These are phyloP conservation scores for Hiodon alosoides DNA, from an alignment of 2,113 vertebrate species.

Conservation along the genomic window DNA sequence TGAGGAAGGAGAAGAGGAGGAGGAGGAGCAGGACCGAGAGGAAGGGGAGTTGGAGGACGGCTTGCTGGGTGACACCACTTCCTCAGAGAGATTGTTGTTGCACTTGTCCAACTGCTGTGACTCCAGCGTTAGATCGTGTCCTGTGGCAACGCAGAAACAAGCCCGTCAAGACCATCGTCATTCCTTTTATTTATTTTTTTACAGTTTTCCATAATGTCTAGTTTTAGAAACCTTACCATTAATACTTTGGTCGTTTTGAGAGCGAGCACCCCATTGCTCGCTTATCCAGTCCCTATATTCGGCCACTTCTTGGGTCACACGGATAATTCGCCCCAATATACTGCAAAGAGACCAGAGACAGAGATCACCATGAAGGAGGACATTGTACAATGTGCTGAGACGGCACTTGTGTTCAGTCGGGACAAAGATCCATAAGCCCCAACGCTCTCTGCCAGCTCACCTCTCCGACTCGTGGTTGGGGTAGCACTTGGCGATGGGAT, in stretches of 20 bases:
- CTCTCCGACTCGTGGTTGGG: slow-evolving; percentile 93
- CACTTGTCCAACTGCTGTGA: slow-evolving; percentile 87
- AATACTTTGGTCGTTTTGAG: slow-evolving; percentile 69
- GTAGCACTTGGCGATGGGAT: slow-evolving; percentile 88
- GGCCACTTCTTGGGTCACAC: slow-evolving; percentile 90
- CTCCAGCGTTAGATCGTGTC: slow-evolving; percentile 84
- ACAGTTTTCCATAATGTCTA: background rate
- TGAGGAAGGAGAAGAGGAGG: slow-evolving; percentile 79
- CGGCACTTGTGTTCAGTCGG: background rate
- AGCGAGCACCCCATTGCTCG: slow-evolving; percentile 77
- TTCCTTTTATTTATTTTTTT: background rate
- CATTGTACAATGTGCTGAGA: background rate
- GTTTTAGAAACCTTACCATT: slow-evolving; percentile 66
- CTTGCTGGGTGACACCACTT: slow-evolving; percentile 76
- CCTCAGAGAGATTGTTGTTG: slow-evolving; percentile 89
- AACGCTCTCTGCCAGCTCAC: slow-evolving; percentile 48
- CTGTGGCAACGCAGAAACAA: slow-evolving; percentile 52
- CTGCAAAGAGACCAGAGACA: slow-evolving; percentile 50
- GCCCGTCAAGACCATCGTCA: background rate
- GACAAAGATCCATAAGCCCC: background rate
- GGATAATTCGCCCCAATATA: slow-evolving; percentile 91
- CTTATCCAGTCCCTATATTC: slow-evolving; percentile 95
- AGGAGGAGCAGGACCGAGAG: slow-evolving; percentile 81
- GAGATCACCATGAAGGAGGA: background rate
- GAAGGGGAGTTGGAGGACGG: slow-evolving; percentile 89